Evolutionary conservation across 2,797 vertebrate genomes (phyloP), one percentile per base, ranked within the genome.

Genomic region (Anolis apletophallus): DNA sequence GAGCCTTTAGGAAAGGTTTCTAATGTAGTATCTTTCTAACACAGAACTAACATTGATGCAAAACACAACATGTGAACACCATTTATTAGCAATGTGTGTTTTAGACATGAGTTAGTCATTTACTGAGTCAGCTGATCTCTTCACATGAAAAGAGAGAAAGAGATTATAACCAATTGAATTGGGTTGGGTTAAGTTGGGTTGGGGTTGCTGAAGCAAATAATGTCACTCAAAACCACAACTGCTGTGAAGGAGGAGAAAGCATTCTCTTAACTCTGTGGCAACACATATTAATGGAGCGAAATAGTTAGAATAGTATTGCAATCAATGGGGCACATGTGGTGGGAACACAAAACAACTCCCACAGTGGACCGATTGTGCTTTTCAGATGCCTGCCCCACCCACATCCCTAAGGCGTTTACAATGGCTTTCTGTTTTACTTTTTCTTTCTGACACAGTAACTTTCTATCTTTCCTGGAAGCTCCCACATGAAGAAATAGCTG

Each of bases 401-500:
- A 90, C 92, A 40, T 57, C 74, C 64, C 89, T 68, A 19, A 64
- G 26, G 1, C 0, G 3, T 75, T 12, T 11, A 91, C 90, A 92
- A 89, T 77, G 23, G 46, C 59, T 6, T 89, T 85, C 90, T 91
- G 85, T 94, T 83, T 85, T 78, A 26, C 0, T 84, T 93, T 74
- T 80, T 72, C 32, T 0, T 75, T 55, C 88, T 81, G 89, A 92
- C 90, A 90, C 83, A 89, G 92, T 85, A 89, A 89, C 50, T 46
- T 88, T 90, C 74, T 57, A 83, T 93, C 90, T 89, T 1, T 73
- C 87, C 91, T 91, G 81, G 87, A 85, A 91, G 91, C 92, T 91
- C 91, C 91, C 93, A 91, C 93, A 0, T 86, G 82, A 88, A 92
- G 91, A 94, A 92, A 91, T 92, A 82, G 85, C 83, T 91, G 71